Percentiles rank a stretch among this genome's conserved stretches.
phyloP scores from a whole-genome alignment of 1,140 invertebrate species.

The Drosophila guanche region DNA sequence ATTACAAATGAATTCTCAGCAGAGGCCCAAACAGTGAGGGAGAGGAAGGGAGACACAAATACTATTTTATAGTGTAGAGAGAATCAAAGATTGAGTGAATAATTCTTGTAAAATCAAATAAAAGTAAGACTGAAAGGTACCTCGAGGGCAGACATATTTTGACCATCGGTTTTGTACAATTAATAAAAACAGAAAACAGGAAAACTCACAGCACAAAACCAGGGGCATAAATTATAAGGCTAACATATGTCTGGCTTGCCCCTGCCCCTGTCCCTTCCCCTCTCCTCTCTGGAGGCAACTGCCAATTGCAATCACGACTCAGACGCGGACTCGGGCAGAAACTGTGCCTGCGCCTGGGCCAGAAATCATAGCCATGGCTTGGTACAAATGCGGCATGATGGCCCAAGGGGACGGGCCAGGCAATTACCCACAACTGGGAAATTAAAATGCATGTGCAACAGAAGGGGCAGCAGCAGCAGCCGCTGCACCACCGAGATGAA shows the following conservation, averaged over 20 bases:
- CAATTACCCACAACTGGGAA: conserved; percentile 72
- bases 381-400: conserved; percentile 80
- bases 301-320: conserved; percentile 77
- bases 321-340: conserved; percentile 30
- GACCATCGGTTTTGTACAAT: conserved; percentile 62
- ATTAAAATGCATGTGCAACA: conserved; percentile 39
- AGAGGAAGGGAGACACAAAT: no score
- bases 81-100: no score
- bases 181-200: conserved; percentile 76
- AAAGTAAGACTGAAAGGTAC: conserved; percentile 18
- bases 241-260: conserved; percentile 70
- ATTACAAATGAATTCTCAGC: conserved; percentile 67
- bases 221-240: conserved; percentile 75
- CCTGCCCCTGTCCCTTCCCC: conserved; percentile 1
- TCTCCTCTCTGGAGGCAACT: conserved; percentile 4
- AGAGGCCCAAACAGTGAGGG: not conserved
- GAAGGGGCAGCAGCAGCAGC: not conserved
- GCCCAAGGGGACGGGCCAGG: conserved; percentile 68
- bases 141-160: conserved; percentile 41
- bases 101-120: conserved; percentile 55
- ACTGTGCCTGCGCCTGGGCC: conserved; percentile 28
- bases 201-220: conserved; percentile 16
- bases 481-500: not conserved
- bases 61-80: no score
- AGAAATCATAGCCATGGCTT: conserved; percentile 70